Evolutionary conservation across 2,797 vertebrate species (phyloP).

Genomic region (Adelosebastes latens): DNA sequence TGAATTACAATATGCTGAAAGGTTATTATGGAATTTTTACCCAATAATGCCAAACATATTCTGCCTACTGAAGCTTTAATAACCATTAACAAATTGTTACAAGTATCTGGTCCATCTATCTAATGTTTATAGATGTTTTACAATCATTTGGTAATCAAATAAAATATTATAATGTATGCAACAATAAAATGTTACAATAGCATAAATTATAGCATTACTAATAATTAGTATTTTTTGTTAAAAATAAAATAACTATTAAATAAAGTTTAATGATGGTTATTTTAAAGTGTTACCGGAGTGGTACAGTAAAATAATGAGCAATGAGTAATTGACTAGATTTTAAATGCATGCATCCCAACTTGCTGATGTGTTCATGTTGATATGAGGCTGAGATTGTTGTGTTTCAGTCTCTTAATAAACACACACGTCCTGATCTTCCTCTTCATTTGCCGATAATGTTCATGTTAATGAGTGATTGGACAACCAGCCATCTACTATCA

Average conservation of each 20-base stretch:
- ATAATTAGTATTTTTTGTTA: not conserved
- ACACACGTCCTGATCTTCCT: not conserved
- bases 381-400: not conserved
- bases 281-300: too few relatives aligned
- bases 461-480: slow-evolving; percentile 20
- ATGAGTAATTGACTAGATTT: not conserved
- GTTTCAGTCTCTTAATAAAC: not conserved
- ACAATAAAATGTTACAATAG: not conserved
- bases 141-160: not conserved
- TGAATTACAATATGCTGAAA: too few relatives aligned
- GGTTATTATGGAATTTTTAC: too few relatives aligned
- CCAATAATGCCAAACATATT: too few relatives aligned
- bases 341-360: too few relatives aligned
- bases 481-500: slow-evolving; percentile 1
- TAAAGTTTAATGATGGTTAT: too few relatives aligned
- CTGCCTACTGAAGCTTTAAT: too few relatives aligned
- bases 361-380: not conserved
- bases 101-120: not conserved
- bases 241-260: too few relatives aligned
- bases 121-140: not conserved
- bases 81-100: too few relatives aligned
- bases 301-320: not conserved
- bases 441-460: slow-evolving; percentile 6
- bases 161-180: not conserved
- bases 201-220: not conserved